A percentile compares a stretch with the other conserved stretches of the same genome.
Evolutionary conservation across 2,888 invertebrate species (phyloP).

Genomic region (Oxytorus armatus): DNA sequence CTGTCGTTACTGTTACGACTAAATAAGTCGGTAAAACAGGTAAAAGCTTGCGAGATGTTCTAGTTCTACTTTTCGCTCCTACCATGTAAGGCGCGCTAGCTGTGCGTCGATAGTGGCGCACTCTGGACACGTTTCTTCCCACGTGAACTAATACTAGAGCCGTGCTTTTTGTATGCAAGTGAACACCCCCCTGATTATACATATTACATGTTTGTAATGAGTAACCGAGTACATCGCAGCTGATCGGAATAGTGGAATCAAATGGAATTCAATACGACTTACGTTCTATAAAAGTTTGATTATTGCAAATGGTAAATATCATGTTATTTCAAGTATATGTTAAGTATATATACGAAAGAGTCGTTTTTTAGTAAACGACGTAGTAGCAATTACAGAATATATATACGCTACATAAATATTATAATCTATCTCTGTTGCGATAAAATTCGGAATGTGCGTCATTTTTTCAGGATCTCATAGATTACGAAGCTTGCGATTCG

Average conservation of each 20-base stretch:
- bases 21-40: too few relatives aligned
- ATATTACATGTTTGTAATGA: too few relatives aligned
- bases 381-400: neutral
- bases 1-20: too few relatives aligned
- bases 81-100: too few relatives aligned
- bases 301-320: constrained; percentile 61
- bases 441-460: constrained; percentile 42
- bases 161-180: too few relatives aligned
- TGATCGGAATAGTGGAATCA: constrained; percentile 29
- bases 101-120: too few relatives aligned
- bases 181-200: too few relatives aligned
- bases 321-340: neutral
- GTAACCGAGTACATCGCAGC: constrained; percentile 35
- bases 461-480: neutral
- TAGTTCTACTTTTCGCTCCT: too few relatives aligned
- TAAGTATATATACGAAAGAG: neutral
- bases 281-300: constrained; percentile 15
- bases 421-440: constrained; percentile 19
- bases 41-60: constrained; percentile 11
- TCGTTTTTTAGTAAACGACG: constrained; percentile 17
- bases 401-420: constrained; percentile 9
- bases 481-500: constrained; percentile 6
- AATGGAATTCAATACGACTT: constrained; percentile 22
- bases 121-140: too few relatives aligned
- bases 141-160: too few relatives aligned